Base-by-base conservation (phyloP, 92 coral and sea anemone species). In the Epizoanthus scotinus region DNA sequence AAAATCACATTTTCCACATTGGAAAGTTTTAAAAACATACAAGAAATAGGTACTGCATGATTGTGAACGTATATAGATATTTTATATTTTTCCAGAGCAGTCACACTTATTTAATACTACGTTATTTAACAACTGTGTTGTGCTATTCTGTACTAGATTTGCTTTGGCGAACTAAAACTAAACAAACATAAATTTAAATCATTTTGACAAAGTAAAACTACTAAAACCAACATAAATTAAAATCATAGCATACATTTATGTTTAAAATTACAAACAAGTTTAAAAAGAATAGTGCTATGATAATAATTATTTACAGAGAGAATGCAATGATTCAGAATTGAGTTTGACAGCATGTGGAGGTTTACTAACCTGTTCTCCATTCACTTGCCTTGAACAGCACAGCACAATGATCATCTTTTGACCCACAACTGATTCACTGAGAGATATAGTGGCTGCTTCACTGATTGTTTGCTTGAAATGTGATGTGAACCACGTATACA, bases 361-460 rank as follows among this genome's bases (percentile, higher is more conserved):
- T 68, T 67, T 68, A 68, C 54, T 68, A 68, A 68, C 22, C 40
- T 38, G 19, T 68, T 68, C 27, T 68, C 73, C 42, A 36, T 68
- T 67, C 71, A 29, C 54, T 44, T 68, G 55, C 47, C 22, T 44
- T 68, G 73, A 68, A 68, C 73, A 68, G 73, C 73, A 68, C 73
- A 68, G 73, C 55, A 44, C 55, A 38, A 21, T 68, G 73, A 68
- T 38, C 73, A 38, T 20, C 73, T 63, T 27, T 27, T 63, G 68
- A 28, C 28, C 29, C 38, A 28, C 34, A 68, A 20, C 73, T 68
- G 73, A 38, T 42, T 38, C 54, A 68, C 73, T 68, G 73, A 68
- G 56, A 28, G 70, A 64, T 68, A 36, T 17, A 38, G 42, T 68
- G 73, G 40, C 56, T 15, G 14, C 54, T 27, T 68, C 73, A 68